A percentile compares a stretch with the other conserved stretches of the same genome.
Conservation (phyloP, 2,113 vertebrate genomes). For the Cromileptes altivelis region DNA sequence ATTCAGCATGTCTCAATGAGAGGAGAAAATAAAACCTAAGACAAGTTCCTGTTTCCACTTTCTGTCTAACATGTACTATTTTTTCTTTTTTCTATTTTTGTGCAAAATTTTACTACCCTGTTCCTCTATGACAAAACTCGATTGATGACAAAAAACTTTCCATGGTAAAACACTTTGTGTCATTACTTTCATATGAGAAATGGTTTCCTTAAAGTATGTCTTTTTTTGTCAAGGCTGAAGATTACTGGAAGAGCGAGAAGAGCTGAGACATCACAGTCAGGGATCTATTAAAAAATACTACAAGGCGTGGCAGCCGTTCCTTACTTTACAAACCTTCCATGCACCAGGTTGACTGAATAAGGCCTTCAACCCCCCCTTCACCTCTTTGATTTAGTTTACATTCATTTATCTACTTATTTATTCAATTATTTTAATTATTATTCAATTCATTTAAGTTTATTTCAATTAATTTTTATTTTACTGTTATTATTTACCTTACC, state of each 20-base stretch:
- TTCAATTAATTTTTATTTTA: too few relatives aligned
- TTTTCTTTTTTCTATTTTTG: constrained; percentile 9
- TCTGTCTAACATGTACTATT: constrained; percentile 25
- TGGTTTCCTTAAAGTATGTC: not conserved
- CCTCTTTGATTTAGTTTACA: too few relatives aligned
- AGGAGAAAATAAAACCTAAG: constrained; percentile 3
- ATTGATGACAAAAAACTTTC: not conserved
- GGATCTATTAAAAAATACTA: too few relatives aligned
- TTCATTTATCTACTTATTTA: too few relatives aligned
- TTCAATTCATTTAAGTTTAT: too few relatives aligned
- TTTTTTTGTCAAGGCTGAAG: not conserved
- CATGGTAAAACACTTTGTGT: not conserved
- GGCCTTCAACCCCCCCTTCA: too few relatives aligned
- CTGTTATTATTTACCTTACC: too few relatives aligned
- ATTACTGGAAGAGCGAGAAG: not conserved
- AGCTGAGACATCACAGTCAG: too few relatives aligned
- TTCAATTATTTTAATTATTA: too few relatives aligned
- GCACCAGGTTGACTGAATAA: too few relatives aligned
- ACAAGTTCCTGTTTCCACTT: constrained; percentile 40
- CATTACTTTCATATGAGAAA: not conserved
- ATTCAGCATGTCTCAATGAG: not conserved
- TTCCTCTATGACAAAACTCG: not conserved
- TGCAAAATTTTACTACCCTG: not conserved
- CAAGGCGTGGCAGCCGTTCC: too few relatives aligned
- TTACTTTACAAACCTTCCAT: too few relatives aligned